Evolutionary conservation across 2,113 vertebrate genomes (phyloP), one percentile per base, ranked within the genome.

Genomic region (Eubucco bourcierii): DNA sequence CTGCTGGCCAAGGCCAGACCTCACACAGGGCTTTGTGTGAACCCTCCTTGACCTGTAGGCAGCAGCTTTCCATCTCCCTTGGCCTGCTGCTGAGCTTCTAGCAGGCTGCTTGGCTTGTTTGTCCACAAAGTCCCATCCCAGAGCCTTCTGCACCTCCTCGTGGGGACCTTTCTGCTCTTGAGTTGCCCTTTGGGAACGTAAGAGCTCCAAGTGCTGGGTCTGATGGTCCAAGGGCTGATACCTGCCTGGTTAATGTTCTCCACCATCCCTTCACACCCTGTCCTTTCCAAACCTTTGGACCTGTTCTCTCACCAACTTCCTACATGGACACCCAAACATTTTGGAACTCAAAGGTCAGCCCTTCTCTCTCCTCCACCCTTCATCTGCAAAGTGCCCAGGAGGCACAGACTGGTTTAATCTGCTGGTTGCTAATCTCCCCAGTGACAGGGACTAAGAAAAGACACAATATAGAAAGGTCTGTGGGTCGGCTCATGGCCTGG

Each of bases 401-500:
- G 92, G 78, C 92, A 84, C 39, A 95, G 86, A 28, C 88, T 46
- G 47, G 87, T 92, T 93, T 93, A 90, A 94, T 86, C 91, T 87
- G 84, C 80, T 63, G 80, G 53, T 63, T 94, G 66, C 84, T 95
- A 58, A 67, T 95, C 90, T 84, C 90, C 88, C 83, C 61, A n/a
- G 85, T 52, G 81, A 61, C 66, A 50, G 55, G 11, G 23, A 82
- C 79, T 80, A 88, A 96, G 75, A 64, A 85, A 90, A 46, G 61
- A 73, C 67, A 90, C 79, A 95, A 59, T 90, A 74, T 64, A 60
- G 90, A 86, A 82, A 90, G 88, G 88, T 87, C 95, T 85, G 66
- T 60, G 82, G 94, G 85, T 89, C 96, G 96, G 77, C 33, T 52
- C 67, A n/a, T 74, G 93, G 86, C 95, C 93, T 88, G 79, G 34